Evolutionary conservation across 2,888 invertebrate species (phyloP), one percentile per base, ranked within the genome.

Genomic region (Eutolmus rufibarbis): DNA sequence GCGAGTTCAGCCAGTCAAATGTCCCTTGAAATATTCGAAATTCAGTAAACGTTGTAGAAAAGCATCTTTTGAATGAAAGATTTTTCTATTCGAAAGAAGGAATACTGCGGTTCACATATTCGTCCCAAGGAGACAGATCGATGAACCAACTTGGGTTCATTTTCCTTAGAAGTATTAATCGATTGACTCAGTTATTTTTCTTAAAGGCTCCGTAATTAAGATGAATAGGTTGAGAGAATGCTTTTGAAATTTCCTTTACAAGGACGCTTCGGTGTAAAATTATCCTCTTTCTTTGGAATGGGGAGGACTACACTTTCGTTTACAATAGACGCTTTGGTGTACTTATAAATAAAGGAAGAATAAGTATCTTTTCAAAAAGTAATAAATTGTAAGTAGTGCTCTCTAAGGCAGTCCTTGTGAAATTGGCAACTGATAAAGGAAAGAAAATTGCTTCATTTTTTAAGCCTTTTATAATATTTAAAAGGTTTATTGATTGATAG

Each of bases 111-210:
- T 19, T 12, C 66, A 66, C 23, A 66, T 66, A 66, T 66, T 23
- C 66, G 12, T 23, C 12, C 28, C 28, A 66, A 66, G 12, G 23
- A 66, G 66, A 66, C 66, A 66, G 66, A 66, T 66, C 66, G 66
- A 66, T 79, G 79, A 31, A 79, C 79, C 43, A 46, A 14, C 43
- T 31, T 51, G 66, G 37, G 82, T 84, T 84, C 82, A 84, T 84
- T 66, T 84, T 66, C 82, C 82, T 84, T 28, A 84, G 37, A 85
- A 85, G 85, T 74, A 74, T 74, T 85, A 85, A 85, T 85, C 85
- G 85, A 85, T 85, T 85, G 74, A 43, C 31, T 74, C 23, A 28
- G 74, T 85, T 85, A 74, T 85, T 85, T 85, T 74, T 85, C 85
- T 85, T 43, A 74, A 85, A 85, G 74, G 74, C 85, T 85, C 43